phyloP scores from a whole-genome alignment of 1,140 invertebrate genomes.

The Calycopis cecrops region DNA sequence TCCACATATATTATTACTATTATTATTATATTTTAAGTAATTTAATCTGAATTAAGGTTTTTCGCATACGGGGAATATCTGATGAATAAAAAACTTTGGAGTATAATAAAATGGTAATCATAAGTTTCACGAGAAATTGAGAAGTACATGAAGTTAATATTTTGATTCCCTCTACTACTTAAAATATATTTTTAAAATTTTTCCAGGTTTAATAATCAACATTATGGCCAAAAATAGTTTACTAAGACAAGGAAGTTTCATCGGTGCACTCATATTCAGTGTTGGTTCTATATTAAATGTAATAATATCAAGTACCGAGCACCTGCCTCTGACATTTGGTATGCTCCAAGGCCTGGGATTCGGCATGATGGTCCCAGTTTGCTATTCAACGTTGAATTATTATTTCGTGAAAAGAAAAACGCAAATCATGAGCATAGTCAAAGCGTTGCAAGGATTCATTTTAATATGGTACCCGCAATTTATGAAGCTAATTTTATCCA shows the following conservation, averaged over 20 bases:
- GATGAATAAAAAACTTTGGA: too few species aligned
- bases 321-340: constrained; percentile 76
- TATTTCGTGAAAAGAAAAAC: constrained; percentile 77
- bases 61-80: too few species aligned
- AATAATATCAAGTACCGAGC: constrained; percentile 69
- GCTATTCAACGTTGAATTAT: constrained; percentile 76
- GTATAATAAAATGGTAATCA: too few species aligned
- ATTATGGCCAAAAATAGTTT: constrained; percentile 71
- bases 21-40: too few species aligned
- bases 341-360: constrained; percentile 76
- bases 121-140: too few species aligned
- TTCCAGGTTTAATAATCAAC: constrained; percentile 75
- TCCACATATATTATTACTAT: too few species aligned
- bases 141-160: too few species aligned
- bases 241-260: constrained; percentile 69
- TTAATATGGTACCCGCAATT: constrained; percentile 76
- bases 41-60: too few species aligned
- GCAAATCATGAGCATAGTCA: constrained; percentile 77
- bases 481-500: constrained; percentile 66
- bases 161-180: too few species aligned
- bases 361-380: constrained; percentile 76
- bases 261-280: constrained; percentile 70
- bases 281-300: constrained; percentile 71
- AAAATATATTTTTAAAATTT: too few species aligned
- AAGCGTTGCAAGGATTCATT: constrained; percentile 76